Conservation (phyloP, 2,888 invertebrate species). For the Quadroppia sp. region DNA sequence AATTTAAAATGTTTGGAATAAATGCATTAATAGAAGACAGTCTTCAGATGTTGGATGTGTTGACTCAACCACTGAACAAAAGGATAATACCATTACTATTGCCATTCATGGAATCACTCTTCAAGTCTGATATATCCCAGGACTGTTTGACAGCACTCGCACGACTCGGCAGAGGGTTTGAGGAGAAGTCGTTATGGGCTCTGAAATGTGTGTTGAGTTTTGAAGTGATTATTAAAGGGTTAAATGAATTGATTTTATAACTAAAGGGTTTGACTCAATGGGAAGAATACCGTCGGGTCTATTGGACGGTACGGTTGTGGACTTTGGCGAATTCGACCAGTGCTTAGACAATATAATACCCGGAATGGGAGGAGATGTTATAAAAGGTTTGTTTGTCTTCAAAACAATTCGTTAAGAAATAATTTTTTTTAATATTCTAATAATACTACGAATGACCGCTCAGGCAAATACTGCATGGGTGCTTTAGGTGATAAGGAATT, state of each 20-base stretch:
- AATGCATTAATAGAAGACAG: too few species aligned
- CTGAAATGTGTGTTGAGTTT: slow-evolving; percentile 8
- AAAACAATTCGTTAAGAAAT: too few species aligned
- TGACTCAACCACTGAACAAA: neutral
- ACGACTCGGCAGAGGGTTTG: neutral
- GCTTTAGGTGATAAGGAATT: neutral
- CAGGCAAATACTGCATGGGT: neutral
- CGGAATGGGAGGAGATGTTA: neutral
- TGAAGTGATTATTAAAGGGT: neutral
- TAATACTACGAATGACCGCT: neutral
- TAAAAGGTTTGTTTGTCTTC: neutral
- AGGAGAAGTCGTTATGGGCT: neutral
- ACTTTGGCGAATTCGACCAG: neutral
- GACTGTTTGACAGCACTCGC: neutral
- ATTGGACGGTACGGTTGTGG: neutral
- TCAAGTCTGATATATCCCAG: neutral
- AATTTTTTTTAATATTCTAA: neutral
- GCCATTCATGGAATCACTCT: neutral
- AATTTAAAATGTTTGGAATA: too few species aligned
- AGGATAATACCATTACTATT: neutral
- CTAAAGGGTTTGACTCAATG: neutral
- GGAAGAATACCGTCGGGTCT: neutral
- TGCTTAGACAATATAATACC: neutral
- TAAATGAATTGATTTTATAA: neutral
- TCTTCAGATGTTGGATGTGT: too few species aligned